Percentiles rank a stretch among this genome's conserved stretches.
These are phyloP conservation scores for Tyrophagus putrescentiae DNA, from an alignment of 1,140 invertebrate genomes.

Conservation along the genomic window DNA sequence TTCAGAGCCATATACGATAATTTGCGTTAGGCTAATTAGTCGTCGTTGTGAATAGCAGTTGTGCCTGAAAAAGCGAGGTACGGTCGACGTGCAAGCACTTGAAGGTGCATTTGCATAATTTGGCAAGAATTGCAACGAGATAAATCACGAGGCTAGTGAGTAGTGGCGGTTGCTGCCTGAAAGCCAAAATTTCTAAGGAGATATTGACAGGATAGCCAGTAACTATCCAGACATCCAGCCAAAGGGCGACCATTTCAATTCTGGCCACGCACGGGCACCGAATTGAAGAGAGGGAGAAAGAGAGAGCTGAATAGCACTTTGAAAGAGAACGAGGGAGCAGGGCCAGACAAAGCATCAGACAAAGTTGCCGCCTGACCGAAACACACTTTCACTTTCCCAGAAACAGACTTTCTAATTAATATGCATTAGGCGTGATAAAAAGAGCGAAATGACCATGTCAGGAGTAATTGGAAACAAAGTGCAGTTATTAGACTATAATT, in stretches of 20 bases:
- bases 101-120: slow-evolving; percentile 15
- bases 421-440: neutral
- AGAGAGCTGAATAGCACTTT: neutral
- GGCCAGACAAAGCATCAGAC: too few relatives aligned
- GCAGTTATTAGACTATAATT: slow-evolving; percentile 6
- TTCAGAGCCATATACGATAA: too few relatives aligned
- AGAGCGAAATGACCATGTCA: neutral
- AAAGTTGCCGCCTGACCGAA: too few relatives aligned
- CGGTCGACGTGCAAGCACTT: too few relatives aligned
- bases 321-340: too few relatives aligned
- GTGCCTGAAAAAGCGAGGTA: slow-evolving; percentile 14
- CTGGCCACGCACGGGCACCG: neutral
- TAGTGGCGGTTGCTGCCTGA: too few relatives aligned
- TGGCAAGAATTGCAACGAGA: neutral
- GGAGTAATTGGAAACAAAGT: slow-evolving; percentile 3
- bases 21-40: too few relatives aligned
- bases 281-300: neutral
- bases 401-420: neutral
- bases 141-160: slow-evolving; percentile 2
- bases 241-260: neutral
- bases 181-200: neutral
- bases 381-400: too few relatives aligned
- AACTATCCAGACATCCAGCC: too few relatives aligned
- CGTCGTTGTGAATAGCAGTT: too few relatives aligned
- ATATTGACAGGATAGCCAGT: slow-evolving; percentile 2